A percentile compares a stretch with the other conserved stretches of the same genome.
phyloP scores from a whole-genome alignment of 92 coral and sea anemone species.

The Epizoanthus rinbou region DNA sequence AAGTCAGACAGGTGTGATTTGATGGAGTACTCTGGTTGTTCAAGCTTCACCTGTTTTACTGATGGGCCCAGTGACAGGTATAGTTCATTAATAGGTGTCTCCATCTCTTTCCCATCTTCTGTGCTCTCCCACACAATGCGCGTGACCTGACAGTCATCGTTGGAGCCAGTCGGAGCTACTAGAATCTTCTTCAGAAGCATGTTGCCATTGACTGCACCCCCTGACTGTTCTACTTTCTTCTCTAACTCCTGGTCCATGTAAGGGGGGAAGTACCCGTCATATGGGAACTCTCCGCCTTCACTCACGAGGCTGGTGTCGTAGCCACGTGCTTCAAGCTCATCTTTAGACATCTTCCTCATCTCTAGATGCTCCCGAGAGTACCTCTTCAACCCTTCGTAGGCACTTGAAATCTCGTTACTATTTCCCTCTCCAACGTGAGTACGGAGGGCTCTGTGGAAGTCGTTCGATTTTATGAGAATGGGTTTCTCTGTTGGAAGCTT shows the following conservation, averaged over 20 bases:
- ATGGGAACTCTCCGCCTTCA: conserved; percentile 28
- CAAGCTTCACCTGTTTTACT: neutral
- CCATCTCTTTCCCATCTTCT: neutral
- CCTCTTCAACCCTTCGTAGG: conserved; percentile 18
- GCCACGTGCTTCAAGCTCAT: conserved; percentile 15
- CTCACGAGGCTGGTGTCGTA: conserved; percentile 6
- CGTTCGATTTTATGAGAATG: conserved; percentile 10
- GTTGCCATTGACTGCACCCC: conserved; percentile 22
- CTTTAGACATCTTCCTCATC: conserved; percentile 25
- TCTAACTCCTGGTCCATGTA: conserved; percentile 19
- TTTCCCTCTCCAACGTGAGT: conserved; percentile 15
- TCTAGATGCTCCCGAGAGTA: conserved; percentile 13
- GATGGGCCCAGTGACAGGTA: conserved; percentile 18
- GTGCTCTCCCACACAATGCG: conserved; percentile 22
- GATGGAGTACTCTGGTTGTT: conserved; percentile 8
- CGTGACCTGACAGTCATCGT: conserved; percentile 21
- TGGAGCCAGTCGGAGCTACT: conserved; percentile 25
- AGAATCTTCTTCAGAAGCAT: conserved; percentile 30
- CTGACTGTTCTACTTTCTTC: conserved; percentile 20
- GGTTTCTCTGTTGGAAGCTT: conserved; percentile 17
- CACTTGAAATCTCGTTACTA: conserved; percentile 18
- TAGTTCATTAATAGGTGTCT: conserved; percentile 7
- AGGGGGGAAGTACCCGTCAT: conserved; percentile 30
- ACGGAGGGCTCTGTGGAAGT: conserved; percentile 26
- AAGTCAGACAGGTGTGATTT: conserved; percentile 17